Percentiles rank a stretch among this genome's conserved stretches.
Evolutionary conservation across 2,888 invertebrate species (phyloP).

Genomic region (Amiota minor): DNA sequence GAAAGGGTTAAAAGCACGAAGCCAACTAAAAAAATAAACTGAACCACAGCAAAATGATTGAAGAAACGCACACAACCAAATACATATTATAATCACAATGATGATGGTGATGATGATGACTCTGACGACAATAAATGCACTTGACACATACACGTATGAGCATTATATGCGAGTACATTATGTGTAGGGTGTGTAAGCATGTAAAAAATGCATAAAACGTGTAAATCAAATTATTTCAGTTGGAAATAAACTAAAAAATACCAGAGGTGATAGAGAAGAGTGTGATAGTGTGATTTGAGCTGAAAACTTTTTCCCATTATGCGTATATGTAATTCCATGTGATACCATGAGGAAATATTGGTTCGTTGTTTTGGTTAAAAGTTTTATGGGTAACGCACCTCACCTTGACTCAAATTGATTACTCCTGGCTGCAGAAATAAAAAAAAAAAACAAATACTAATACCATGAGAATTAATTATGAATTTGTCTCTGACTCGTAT

Average conservation of each 20-base stretch:
- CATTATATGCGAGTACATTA: background rate
- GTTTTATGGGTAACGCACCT: background rate
- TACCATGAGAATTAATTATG: background rate
- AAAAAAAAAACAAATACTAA: background rate
- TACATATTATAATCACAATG: background rate
- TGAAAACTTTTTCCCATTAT: background rate
- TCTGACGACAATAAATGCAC: slow-evolving; percentile 18
- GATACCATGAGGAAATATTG: too few relatives aligned
- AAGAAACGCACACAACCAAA: background rate
- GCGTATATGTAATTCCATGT: too few relatives aligned
- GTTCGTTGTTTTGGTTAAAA: too few relatives aligned
- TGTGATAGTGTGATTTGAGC: background rate
- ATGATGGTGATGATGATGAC: background rate
- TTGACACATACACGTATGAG: slow-evolving; percentile 1
- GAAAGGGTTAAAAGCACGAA: background rate
- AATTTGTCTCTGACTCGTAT: too few relatives aligned
- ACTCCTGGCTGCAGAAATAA: background rate
- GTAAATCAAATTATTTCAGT: slow-evolving; percentile 58
- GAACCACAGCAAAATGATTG: slow-evolving; percentile 8
- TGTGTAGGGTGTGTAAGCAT: background rate
- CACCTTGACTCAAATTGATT: background rate
- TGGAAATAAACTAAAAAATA: background rate
- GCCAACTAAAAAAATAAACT: background rate
- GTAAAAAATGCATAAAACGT: slow-evolving; percentile 57
- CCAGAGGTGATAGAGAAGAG: background rate